These are phyloP conservation scores for Ptychodera flava DNA, from an alignment of 35 echinoderm and acorn worm species.

Conservation along the genomic window DNA sequence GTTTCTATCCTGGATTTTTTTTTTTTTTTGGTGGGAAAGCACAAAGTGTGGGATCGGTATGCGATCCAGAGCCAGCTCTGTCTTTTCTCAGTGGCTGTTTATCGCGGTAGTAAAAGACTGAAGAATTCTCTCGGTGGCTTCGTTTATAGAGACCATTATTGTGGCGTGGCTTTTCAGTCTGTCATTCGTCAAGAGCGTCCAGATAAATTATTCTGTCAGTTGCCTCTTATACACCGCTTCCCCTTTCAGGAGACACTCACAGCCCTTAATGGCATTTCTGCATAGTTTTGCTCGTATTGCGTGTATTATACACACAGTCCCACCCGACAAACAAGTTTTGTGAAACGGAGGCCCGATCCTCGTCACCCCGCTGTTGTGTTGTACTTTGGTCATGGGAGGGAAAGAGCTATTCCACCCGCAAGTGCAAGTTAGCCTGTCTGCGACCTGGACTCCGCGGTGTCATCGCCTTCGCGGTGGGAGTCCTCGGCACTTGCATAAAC, in stretches of 20 bases:
- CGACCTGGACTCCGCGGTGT: background rate
- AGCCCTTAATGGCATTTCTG: too few species aligned
- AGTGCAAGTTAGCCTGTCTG: too few species aligned
- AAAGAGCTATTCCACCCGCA: too few species aligned
- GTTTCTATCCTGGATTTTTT: too few species aligned
- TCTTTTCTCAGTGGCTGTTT: background rate
- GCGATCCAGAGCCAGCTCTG: background rate
- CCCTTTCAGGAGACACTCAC: background rate
- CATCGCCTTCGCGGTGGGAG: background rate
- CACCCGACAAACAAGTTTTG: too few species aligned
- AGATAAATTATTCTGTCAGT: background rate
- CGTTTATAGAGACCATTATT: background rate
- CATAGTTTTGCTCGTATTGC: too few species aligned
- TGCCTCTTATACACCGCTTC: background rate
- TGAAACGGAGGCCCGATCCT: too few species aligned
- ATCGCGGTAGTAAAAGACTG: background rate
- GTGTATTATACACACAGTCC: too few species aligned
- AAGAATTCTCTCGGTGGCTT: background rate
- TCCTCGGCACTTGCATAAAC: background rate
- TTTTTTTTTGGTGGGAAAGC: background rate
- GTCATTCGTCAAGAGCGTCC: background rate
- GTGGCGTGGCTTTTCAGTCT: background rate
- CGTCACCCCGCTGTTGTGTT: too few species aligned
- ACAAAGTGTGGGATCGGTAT: background rate
- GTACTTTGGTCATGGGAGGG: too few species aligned